These are phyloP conservation scores for Pseudorhiza aurosa DNA, from an alignment of 30 jellyfish, hydroid and myxozoan species.

Conservation along the genomic window DNA sequence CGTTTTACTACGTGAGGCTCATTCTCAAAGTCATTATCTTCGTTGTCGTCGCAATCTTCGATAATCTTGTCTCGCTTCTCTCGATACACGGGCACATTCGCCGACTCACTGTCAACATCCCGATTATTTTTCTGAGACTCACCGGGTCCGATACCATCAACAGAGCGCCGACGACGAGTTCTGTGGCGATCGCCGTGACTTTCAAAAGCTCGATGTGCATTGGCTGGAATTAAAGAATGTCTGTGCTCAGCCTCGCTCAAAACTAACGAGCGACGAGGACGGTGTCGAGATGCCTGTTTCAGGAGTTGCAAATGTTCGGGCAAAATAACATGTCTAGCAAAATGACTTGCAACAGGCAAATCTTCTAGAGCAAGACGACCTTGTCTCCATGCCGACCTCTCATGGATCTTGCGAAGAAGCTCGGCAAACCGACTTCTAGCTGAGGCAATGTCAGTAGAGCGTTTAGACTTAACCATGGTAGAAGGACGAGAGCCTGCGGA, in stretches of 20 bases:
- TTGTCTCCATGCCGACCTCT: neutral
- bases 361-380: constrained; percentile 6
- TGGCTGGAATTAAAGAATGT: neutral
- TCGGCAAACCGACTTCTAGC: constrained; percentile 49
- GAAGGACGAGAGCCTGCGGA: neutral
- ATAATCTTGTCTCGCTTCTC: constrained; percentile 63
- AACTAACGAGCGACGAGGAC: neutral
- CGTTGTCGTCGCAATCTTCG: constrained; percentile 64
- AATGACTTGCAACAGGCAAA: constrained; percentile 1
- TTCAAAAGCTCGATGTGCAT: neutral
- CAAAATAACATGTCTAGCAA: constrained; percentile 1
- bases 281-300: neutral
- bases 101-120: neutral
- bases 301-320: neutral
- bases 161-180: constrained; percentile 39
- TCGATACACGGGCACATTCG: constrained; percentile 38
- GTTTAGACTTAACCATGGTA: neutral
- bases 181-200: neutral
- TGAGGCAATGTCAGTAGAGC: constrained; percentile 17
- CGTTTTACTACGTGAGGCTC: constrained; percentile 99
- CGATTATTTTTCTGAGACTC: neutral
- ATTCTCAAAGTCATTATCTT: constrained; percentile 62
- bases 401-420: constrained; percentile 31
- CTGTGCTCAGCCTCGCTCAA: neutral
- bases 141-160: neutral